phyloP scores from a whole-genome alignment of 2,888 invertebrate genomes.

The Apotomis betuletana region DNA sequence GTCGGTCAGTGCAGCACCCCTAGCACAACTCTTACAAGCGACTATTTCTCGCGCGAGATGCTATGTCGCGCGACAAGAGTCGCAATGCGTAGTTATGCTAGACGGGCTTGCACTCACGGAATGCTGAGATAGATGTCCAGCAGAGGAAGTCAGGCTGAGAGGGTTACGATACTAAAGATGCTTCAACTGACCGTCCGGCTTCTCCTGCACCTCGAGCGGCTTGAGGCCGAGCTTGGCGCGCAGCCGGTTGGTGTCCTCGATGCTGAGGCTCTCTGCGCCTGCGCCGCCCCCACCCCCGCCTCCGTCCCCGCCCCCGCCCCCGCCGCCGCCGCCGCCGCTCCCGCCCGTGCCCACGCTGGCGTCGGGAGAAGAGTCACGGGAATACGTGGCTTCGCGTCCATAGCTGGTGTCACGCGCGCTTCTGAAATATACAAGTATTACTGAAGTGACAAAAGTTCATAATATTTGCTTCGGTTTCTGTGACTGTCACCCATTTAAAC shows the following conservation, averaged over 20 bases:
- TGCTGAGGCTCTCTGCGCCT: slow-evolving; percentile 86
- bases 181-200: slow-evolving; percentile 62
- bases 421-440: background rate
- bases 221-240: slow-evolving; percentile 96
- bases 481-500: too few relatives aligned
- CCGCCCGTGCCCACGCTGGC: background rate
- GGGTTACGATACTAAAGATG: too few relatives aligned
- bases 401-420: slow-evolving; percentile 12
- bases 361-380: slow-evolving; percentile 45
- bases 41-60: too few relatives aligned
- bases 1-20: too few relatives aligned
- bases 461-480: too few relatives aligned
- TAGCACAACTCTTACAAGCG: too few relatives aligned
- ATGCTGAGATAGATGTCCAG: too few relatives aligned
- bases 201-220: slow-evolving; percentile 89
- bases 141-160: too few relatives aligned
- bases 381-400: slow-evolving; percentile 51
- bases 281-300: slow-evolving; percentile 70
- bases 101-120: too few relatives aligned
- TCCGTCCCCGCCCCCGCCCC: slow-evolving; percentile 57
- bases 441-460: too few relatives aligned
- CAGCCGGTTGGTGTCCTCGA: slow-evolving; percentile 94
- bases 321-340: slow-evolving; percentile 43
- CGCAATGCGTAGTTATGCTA: too few relatives aligned
- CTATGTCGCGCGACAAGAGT: too few relatives aligned